phyloP scores from a whole-genome alignment of 2,113 vertebrate species.

The Lagopus muta region DNA sequence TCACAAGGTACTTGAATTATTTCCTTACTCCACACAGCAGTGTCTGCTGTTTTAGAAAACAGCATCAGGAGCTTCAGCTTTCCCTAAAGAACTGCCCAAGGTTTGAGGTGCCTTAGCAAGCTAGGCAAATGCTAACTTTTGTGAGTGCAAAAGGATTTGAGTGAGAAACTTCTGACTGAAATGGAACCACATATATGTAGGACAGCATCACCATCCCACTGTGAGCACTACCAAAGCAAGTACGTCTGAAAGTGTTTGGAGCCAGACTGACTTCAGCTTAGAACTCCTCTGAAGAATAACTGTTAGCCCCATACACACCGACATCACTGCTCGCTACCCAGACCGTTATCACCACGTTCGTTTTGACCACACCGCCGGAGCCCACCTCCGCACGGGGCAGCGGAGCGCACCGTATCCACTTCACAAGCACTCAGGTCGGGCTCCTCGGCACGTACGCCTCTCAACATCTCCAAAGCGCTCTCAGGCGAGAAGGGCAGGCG shows the following conservation, averaged over 20 bases:
- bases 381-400: too few species aligned
- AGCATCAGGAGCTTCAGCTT: not conserved
- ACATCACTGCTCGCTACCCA: too few species aligned
- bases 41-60: not conserved
- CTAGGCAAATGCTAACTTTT: not conserved
- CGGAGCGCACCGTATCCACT: too few species aligned
- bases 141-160: not conserved
- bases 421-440: too few species aligned
- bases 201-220: not conserved
- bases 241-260: too few species aligned
- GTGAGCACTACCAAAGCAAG: too few species aligned
- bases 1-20: not conserved
- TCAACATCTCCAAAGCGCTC: not conserved
- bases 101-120: not conserved
- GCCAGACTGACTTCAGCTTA: too few species aligned
- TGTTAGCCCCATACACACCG: too few species aligned
- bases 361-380: too few species aligned
- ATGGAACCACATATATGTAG: not conserved
- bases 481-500: not conserved
- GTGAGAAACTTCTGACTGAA: not conserved
- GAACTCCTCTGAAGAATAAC: too few species aligned
- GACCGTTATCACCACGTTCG: too few species aligned
- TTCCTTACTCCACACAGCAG: accelerated
- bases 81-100: not conserved
- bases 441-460: not conserved